Conservation (phyloP, 2,797 vertebrate species). For the Anisognathus igniventris region DNA sequence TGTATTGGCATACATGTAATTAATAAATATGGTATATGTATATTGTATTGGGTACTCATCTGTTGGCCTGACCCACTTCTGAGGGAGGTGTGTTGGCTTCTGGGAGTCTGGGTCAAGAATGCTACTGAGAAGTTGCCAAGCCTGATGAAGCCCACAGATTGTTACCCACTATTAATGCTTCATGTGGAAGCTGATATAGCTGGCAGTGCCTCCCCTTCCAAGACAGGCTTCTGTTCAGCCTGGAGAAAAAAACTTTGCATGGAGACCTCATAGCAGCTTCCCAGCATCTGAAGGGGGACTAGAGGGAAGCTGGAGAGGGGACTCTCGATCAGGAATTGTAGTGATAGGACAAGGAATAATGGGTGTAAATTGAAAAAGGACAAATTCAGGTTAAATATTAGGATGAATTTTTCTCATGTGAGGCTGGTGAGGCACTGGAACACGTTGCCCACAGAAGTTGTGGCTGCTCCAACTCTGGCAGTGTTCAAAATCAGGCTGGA, state of each 20-base stretch:
- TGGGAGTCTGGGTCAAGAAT: neutral
- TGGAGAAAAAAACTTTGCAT: neutral
- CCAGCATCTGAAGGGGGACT: neutral
- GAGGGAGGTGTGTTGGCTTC: fast-evolving
- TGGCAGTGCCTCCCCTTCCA: neutral
- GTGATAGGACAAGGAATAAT: neutral
- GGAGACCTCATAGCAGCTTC: neutral
- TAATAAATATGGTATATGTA: neutral
- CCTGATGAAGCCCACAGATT: neutral
- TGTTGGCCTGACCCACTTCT: fast-evolving
- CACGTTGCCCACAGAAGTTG: neutral
- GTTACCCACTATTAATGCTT: neutral
- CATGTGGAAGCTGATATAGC: neutral
- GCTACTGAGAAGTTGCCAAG: neutral
- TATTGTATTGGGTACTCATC: neutral
- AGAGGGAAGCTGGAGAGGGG: neutral
- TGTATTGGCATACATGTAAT: neutral
- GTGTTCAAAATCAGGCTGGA: neutral
- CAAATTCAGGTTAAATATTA: neutral
- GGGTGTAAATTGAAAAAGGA: neutral
- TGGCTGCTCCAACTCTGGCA: neutral
- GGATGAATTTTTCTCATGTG: neutral
- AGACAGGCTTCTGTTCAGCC: neutral
- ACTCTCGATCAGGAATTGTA: neutral
- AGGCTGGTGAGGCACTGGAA: neutral